Evolutionary conservation across 2,888 invertebrate species (phyloP).

Genomic region (Drosophila cognata): DNA sequence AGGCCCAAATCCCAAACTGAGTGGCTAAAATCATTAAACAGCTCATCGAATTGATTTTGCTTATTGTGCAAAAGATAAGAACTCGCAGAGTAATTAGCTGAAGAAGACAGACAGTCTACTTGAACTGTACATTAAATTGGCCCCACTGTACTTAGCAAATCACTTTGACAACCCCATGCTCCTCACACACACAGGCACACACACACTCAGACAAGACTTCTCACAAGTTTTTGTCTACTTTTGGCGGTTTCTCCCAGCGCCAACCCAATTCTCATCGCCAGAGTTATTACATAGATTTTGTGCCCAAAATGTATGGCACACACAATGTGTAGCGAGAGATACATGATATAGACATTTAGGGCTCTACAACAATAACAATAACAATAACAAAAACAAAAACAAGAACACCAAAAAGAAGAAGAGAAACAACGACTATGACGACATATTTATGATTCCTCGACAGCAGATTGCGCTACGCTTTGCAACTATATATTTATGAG

Average conservation of each 20-base stretch:
- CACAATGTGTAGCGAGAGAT: conserved; percentile 38
- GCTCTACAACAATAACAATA: conserved; percentile 8
- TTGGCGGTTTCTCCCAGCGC: conserved; percentile 32
- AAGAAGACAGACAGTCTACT: conserved; percentile 1
- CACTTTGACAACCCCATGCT: conserved; percentile 22
- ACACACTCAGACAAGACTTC: conserved; percentile 10
- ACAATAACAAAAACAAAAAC: conserved; percentile 8
- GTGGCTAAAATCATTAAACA: not conserved
- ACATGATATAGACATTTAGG: conserved; percentile 65
- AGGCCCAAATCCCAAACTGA: not conserved
- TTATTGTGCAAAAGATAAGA: not conserved
- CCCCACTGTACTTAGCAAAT: conserved; percentile 42
- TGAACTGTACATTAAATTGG: not conserved
- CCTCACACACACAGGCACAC: conserved; percentile 6
- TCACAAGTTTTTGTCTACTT: conserved; percentile 55
- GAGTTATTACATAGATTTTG: conserved; percentile 76
- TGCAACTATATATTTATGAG: conserved; percentile 61
- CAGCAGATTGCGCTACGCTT: conserved; percentile 43
- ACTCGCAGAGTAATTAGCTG: not conserved
- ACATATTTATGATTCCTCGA: conserved; percentile 73
- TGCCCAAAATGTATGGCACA: conserved; percentile 69
- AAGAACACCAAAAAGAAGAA: conserved; percentile 6
- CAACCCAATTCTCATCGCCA: conserved; percentile 24
- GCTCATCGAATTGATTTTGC: not conserved
- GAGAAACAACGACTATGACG: conserved; percentile 48